Evolutionary conservation across 2,888 invertebrate genomes (phyloP).

Genomic region (Synanthedon tipuliformis): DNA sequence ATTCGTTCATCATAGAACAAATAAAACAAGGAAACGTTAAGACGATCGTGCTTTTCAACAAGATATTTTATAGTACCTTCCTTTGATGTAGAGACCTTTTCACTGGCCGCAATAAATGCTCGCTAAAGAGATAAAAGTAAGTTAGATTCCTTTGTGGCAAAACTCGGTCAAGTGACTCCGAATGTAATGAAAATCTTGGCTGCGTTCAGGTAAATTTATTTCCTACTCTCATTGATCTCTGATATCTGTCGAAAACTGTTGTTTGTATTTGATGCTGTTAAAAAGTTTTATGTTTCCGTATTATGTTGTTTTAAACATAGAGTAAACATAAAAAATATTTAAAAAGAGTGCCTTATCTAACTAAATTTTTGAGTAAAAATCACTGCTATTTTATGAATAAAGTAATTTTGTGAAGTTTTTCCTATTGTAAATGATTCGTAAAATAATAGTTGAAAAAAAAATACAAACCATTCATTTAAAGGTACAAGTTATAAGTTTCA

Average conservation of each 20-base stretch:
- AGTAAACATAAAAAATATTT: too few species aligned
- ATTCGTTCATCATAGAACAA: conserved; percentile 10
- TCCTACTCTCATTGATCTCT: conserved; percentile 22
- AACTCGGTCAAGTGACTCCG: conserved; percentile 48
- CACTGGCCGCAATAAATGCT: conserved; percentile 56
- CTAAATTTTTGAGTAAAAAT: too few species aligned
- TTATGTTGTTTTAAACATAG: too few species aligned
- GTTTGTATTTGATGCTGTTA: too few species aligned
- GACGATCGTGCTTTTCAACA: conserved; percentile 21
- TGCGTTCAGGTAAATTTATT: conserved; percentile 32
- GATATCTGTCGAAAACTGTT: neutral
- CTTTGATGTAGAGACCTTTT: conserved; percentile 50
- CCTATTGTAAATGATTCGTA: too few species aligned
- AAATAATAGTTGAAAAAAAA: too few species aligned
- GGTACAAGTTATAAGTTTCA: too few species aligned
- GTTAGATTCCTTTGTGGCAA: conserved; percentile 41
- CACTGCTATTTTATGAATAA: too few species aligned
- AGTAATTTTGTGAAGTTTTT: too few species aligned
- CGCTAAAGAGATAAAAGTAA: conserved; percentile 52
- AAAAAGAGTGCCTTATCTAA: too few species aligned
- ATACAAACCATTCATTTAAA: too few species aligned
- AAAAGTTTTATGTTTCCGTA: too few species aligned
- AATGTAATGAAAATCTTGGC: conserved; percentile 53
- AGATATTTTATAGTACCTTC: conserved; percentile 32
- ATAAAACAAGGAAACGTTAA: conserved; percentile 17